Percentiles rank a stretch among this genome's conserved stretches.
Evolutionary conservation across 2,797 vertebrate genomes (phyloP).

Genomic region (Morus bassanus): DNA sequence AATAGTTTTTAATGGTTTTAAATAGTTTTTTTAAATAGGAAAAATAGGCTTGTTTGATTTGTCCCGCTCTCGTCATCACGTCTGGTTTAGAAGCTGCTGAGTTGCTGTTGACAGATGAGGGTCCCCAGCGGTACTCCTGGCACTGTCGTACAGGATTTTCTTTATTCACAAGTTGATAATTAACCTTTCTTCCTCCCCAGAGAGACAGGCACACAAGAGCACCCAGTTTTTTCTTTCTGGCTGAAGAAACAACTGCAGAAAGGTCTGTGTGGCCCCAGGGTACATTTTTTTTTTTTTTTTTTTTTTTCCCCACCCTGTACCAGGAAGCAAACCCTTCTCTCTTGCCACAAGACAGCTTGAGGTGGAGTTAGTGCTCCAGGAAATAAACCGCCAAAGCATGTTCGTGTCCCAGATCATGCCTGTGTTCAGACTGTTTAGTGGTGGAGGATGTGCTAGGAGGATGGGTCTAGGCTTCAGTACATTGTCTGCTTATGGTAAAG

Average conservation of each 20-base stretch:
- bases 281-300: neutral
- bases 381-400: neutral
- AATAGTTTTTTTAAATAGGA: neutral
- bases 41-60: neutral
- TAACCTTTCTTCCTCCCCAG: neutral
- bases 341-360: neutral
- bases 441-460: accelerated
- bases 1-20: neutral
- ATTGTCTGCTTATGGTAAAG: neutral
- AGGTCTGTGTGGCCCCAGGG: neutral
- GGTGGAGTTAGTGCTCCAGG: neutral
- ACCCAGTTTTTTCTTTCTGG: neutral
- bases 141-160: neutral
- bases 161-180: neutral
- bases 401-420: neutral
- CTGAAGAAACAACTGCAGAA: neutral
- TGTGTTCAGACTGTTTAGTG: accelerated
- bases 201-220: neutral
- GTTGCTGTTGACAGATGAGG: neutral
- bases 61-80: accelerated
- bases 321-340: neutral
- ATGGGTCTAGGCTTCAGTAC: neutral
- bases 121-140: neutral
- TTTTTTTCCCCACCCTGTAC: no score
- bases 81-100: neutral